Evolutionary conservation across 2,797 vertebrate genomes (phyloP), one percentile per base, ranked within the genome.

Genomic region (Alosa sapidissima): DNA sequence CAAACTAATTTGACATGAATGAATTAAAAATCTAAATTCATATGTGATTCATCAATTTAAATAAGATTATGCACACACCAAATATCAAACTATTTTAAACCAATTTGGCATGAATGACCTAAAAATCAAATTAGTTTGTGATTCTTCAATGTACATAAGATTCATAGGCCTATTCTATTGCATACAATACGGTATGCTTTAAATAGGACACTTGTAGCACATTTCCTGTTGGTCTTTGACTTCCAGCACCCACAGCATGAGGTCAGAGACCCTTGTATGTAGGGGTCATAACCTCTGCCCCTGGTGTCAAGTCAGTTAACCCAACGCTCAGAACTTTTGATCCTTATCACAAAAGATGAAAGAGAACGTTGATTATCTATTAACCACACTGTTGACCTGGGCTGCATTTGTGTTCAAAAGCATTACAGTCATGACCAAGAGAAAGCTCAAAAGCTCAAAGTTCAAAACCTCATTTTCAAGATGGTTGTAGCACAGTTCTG

Each of bases 231-330:
- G 19, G 19, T 1, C 19, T 55, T 19, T 55, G 52, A 55, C 14
- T 6, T 58, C 19, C 5, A n/a, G 55, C 55, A 6, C 19, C 19
- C 5, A 58, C 55, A 21, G 55, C 11, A 1, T 58, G 55, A 58
- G 55, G 21, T 54, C 13, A 33, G 48, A 28, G 62, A 65, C 28
- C 3, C 19, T n/a, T 10, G 3, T 14, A 14, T 52, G 51, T 52
- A 3, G 11, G 51, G 51, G 55, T 58, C 5, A 72, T 81, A 45
- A 82, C 62, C 60, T 68, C 54, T 51, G 24, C 81, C 19, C 78
- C 5, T n/a, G 16, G 52, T 10, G 51, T 81, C 14, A 84, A 19
- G 68, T n/a, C 55, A 13, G 14, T 83, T 65, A 85, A 85, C 41
- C 47, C 45, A 47, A 19, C 16, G 7, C 33, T 62, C 7, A 55